Evolutionary conservation across 2,888 invertebrate species (phyloP).

Genomic region (Ophion ventricosus): DNA sequence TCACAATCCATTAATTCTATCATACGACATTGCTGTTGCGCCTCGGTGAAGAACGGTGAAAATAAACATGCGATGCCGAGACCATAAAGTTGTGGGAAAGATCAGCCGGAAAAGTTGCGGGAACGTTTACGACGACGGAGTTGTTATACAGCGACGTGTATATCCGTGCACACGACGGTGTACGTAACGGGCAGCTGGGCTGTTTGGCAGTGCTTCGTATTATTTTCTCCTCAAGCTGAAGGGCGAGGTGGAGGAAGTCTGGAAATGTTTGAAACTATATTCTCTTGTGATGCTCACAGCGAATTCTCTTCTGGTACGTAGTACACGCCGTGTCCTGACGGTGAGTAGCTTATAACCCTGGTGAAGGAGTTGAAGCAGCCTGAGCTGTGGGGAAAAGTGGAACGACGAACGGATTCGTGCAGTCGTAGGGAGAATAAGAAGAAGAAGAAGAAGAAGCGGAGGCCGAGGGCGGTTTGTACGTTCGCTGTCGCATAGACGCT

Average conservation of each 20-base stretch:
- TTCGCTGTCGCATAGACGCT: slow-evolving; percentile 39
- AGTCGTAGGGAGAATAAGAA: slow-evolving; percentile 42
- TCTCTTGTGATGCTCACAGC: slow-evolving; percentile 30
- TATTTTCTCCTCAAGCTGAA: slow-evolving; percentile 30
- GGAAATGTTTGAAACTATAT: slow-evolving; percentile 50
- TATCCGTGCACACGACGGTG: slow-evolving; percentile 3
- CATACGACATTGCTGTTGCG: neutral
- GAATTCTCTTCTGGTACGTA: neutral
- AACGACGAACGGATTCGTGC: slow-evolving; percentile 43
- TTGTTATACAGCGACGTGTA: slow-evolving; percentile 16
- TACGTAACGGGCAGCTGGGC: slow-evolving; percentile 16
- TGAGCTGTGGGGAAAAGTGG: slow-evolving; percentile 55
- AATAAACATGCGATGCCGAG: neutral
- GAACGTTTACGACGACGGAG: neutral
- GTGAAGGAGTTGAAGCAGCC: slow-evolving; percentile 35
- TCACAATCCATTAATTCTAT: no score
- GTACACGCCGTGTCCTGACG: slow-evolving; percentile 48
- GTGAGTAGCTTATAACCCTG: slow-evolving; percentile 46
- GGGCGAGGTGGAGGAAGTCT: neutral
- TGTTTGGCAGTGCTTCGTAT: slow-evolving; percentile 26
- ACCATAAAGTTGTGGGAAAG: slow-evolving; percentile 14
- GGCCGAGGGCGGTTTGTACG: slow-evolving; percentile 51
- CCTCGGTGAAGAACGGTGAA: neutral
- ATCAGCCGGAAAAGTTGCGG: slow-evolving; percentile 25
- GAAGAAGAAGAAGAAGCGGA: slow-evolving; percentile 35